Evolutionary conservation across 1,140 invertebrate genomes (phyloP).

Genomic region (Augochlora pura): DNA sequence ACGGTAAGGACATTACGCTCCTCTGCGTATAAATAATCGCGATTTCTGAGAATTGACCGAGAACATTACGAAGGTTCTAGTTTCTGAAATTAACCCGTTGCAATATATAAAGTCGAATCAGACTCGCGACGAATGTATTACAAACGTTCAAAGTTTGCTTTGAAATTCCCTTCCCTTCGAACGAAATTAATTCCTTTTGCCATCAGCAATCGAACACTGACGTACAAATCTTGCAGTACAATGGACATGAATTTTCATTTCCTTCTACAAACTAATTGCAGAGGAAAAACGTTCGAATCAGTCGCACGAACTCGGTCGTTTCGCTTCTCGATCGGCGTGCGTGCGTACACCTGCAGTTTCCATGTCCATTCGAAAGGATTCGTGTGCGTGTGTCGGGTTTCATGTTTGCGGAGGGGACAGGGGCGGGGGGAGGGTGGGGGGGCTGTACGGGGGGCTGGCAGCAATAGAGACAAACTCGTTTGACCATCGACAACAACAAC

Average conservation of each 20-base stretch:
- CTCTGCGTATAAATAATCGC: not conserved
- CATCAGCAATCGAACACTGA: no score
- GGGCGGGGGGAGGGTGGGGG: no score
- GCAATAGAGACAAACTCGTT: slow-evolving; percentile 42
- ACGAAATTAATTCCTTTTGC: no score
- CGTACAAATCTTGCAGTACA: no score
- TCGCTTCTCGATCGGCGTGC: slow-evolving; percentile 6
- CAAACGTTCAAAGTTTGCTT: no score
- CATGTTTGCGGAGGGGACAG: not conserved
- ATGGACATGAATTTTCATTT: no score
- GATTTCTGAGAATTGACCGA: not conserved
- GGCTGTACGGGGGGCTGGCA: slow-evolving; percentile 29
- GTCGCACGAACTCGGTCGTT: not conserved
- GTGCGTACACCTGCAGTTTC: not conserved
- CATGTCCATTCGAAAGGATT: not conserved
- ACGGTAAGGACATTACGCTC: not conserved
- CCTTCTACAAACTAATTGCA: no score
- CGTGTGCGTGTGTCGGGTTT: slow-evolving; percentile 7
- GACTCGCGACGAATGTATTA: no score
- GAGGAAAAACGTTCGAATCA: no score
- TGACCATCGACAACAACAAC: slow-evolving; percentile 51
- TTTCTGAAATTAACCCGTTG: not conserved
- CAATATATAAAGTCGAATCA: no score
- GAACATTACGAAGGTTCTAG: not conserved
- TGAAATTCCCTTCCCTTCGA: no score